phyloP scores from a whole-genome alignment of 2,888 invertebrate genomes.

The Mesorhabditis sp. region DNA sequence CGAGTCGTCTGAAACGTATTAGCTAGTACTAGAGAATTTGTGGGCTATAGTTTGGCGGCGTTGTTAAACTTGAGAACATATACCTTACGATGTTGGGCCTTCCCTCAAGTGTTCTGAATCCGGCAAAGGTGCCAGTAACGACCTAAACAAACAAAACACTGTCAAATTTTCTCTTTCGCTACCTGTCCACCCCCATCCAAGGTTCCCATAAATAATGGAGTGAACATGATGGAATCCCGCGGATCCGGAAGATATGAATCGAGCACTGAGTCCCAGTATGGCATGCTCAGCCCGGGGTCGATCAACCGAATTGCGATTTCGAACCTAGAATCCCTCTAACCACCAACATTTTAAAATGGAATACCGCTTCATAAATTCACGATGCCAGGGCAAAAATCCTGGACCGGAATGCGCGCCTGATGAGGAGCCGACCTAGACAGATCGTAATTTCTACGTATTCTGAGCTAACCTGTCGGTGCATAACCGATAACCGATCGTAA shows the following conservation, averaged over 20 bases:
- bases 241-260: conserved; percentile 41
- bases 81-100: conserved; percentile 41
- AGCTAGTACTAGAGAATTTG: not conserved
- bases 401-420: conserved; percentile 56
- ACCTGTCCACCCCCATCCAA: conserved; percentile 36
- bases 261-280: conserved; percentile 58
- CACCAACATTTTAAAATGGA: not conserved
- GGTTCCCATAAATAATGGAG: conserved; percentile 18
- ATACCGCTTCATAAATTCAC: conserved; percentile 51
- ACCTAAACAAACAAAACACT: conserved; percentile 20
- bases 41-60: not conserved
- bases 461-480: conserved; percentile 43
- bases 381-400: conserved; percentile 55
- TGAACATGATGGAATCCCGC: conserved; percentile 6
- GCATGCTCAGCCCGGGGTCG: conserved; percentile 57
- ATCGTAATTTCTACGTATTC: not conserved
- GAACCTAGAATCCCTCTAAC: conserved; percentile 21
- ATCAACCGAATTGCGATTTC: conserved; percentile 53
- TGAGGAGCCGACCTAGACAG: conserved; percentile 38
- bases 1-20: conserved; percentile 24
- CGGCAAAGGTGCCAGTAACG: conserved; percentile 41
- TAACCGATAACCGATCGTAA: conserved; percentile 47
- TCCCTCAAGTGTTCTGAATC: conserved; percentile 51
- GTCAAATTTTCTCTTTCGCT: not conserved
- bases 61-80: not conserved